Evolutionary conservation across 2,888 invertebrate genomes (phyloP).

Genomic region (Cephus nigrinus): DNA sequence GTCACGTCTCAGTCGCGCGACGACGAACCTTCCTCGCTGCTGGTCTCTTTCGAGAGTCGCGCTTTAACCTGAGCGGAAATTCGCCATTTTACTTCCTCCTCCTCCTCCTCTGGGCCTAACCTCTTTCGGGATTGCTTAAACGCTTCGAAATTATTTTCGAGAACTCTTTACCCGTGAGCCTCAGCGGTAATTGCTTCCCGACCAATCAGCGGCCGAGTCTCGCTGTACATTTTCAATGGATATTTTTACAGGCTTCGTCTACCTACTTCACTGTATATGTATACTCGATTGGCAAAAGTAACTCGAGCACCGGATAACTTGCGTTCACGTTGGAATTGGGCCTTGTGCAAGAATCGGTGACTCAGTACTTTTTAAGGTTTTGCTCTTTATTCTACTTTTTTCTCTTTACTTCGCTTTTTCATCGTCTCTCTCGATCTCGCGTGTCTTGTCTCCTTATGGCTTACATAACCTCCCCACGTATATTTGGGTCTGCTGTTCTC

Average conservation of each 20-base stretch:
- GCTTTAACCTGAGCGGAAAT: constrained; percentile 8
- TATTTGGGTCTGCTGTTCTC: background rate
- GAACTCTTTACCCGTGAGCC: background rate
- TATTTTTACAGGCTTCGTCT: background rate
- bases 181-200: background rate
- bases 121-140: background rate
- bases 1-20: constrained; percentile 39
- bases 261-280: background rate
- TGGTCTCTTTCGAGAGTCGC: constrained; percentile 12
- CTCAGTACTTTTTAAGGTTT: background rate
- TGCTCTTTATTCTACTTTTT: background rate
- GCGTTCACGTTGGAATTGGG: background rate
- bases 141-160: background rate
- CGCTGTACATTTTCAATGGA: background rate
- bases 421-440: background rate
- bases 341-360: background rate
- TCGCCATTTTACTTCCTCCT: constrained; percentile 1
- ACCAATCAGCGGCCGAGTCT: background rate
- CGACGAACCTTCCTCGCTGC: background rate
- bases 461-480: background rate
- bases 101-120: background rate
- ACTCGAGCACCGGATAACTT: background rate
- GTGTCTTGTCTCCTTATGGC: background rate
- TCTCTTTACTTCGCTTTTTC: background rate
- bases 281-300: background rate